Conservation (phyloP, 2,888 invertebrate species). For the Calliopum simillimum region DNA sequence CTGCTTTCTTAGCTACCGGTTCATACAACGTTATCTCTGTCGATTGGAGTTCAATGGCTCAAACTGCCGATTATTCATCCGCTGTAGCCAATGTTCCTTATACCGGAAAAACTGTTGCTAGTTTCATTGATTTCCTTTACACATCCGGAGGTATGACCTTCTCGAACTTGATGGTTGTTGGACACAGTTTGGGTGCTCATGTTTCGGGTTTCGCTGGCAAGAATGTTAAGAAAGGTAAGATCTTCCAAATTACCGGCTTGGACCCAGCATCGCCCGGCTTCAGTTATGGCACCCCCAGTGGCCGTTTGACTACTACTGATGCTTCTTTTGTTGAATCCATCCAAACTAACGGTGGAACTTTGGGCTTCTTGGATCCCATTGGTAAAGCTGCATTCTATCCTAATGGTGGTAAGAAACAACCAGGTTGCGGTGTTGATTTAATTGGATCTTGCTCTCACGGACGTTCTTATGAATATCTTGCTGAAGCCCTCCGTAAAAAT, state of each 20-base stretch:
- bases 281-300: conserved; percentile 37
- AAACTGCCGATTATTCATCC: conserved; percentile 68
- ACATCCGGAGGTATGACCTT: conserved; percentile 67
- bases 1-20: conserved; percentile 69
- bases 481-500: conserved; percentile 62
- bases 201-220: conserved; percentile 71
- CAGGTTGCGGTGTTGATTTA: conserved; percentile 66
- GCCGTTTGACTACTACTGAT: conserved; percentile 49
- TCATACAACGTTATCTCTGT: conserved; percentile 71
- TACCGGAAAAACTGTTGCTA: conserved; percentile 49
- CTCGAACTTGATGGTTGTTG: conserved; percentile 68
- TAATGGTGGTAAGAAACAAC: conserved; percentile 69
- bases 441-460: conserved; percentile 63
- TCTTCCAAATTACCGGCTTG: conserved; percentile 69
- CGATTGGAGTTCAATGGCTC: conserved; percentile 71
- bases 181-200: conserved; percentile 72
- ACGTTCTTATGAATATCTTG: conserved; percentile 63
- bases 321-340: conserved; percentile 54
- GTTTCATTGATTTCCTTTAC: conserved; percentile 62
- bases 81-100: conserved; percentile 65
- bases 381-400: conserved; percentile 68
- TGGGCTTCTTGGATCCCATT: conserved; percentile 52
- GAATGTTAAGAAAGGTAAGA: conserved; percentile 68
- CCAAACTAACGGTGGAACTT: conserved; percentile 51
- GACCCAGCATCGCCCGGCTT: conserved; percentile 54